phyloP scores from a whole-genome alignment of 1,140 invertebrate species.

The Marisa cornuarietis region DNA sequence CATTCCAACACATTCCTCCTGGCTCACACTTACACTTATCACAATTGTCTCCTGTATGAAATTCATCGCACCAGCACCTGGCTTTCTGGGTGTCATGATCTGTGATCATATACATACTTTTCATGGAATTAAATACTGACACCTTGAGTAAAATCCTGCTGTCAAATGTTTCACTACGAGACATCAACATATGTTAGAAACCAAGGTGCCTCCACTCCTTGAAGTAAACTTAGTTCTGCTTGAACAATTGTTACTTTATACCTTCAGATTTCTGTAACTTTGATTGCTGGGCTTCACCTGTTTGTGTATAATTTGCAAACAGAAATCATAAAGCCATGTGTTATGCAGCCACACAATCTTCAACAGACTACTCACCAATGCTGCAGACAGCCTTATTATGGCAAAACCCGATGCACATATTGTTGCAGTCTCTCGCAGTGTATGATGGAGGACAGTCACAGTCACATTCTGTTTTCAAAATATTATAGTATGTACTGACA shows the following conservation, averaged over 20 bases:
- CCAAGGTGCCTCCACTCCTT: too few relatives aligned
- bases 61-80: constrained; percentile 35
- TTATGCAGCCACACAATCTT: too few relatives aligned
- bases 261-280: too few relatives aligned
- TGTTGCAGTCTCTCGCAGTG: constrained; percentile 8
- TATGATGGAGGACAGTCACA: constrained; percentile 22
- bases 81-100: not conserved
- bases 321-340: too few relatives aligned
- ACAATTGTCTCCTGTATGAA: constrained; percentile 35
- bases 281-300: too few relatives aligned
- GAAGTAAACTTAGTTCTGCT: too few relatives aligned
- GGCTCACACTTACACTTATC: constrained; percentile 35
- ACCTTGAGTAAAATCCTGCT: not conserved
- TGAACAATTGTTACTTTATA: too few relatives aligned
- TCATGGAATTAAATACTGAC: not conserved
- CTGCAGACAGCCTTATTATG: constrained; percentile 31
- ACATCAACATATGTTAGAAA: too few relatives aligned
- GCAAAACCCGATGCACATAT: constrained; percentile 25
- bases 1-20: constrained; percentile 4
- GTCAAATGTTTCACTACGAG: not conserved
- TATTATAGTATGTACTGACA: not conserved
- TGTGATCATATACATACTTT: not conserved
- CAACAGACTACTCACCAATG: constrained; percentile 18
- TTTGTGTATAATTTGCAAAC: too few relatives aligned
- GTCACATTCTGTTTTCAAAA: constrained; percentile 20